These are phyloP conservation scores for Chlamydotis undulata DNA, from an alignment of 2,113 vertebrate genomes.

Conservation along the genomic window DNA sequence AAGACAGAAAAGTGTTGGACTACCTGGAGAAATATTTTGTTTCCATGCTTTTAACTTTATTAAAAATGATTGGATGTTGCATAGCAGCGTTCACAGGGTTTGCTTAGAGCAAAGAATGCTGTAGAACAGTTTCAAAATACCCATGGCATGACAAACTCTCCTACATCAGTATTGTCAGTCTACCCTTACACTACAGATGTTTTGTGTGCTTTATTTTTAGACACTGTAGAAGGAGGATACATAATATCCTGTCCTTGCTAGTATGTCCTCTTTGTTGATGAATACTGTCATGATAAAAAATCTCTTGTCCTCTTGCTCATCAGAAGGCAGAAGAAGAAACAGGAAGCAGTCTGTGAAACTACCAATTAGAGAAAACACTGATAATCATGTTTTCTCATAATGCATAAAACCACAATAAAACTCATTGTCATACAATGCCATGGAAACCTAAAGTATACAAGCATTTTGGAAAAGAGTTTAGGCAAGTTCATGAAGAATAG, in stretches of 20 bases:
- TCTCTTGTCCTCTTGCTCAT: not conserved
- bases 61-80: not conserved
- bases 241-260: not conserved
- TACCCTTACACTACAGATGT: fast-evolving
- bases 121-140: not conserved
- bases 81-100: not conserved
- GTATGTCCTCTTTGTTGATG: not conserved
- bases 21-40: not conserved
- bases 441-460: not conserved
- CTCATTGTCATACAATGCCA: not conserved
- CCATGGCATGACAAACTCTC: not conserved
- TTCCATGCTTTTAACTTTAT: not conserved
- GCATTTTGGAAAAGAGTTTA: not conserved
- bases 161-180: not conserved
- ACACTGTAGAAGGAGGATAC: not conserved
- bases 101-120: not conserved
- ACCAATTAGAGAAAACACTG: not conserved
- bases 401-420: not conserved
- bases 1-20: not conserved
- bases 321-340: not conserved
- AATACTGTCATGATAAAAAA: not conserved
- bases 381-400: not conserved
- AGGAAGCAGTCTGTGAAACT: not conserved
- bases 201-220: not conserved
- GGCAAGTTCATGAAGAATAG: not conserved